phyloP scores from a whole-genome alignment of 2,797 vertebrate species.

The Limnodromus scolopaceus region DNA sequence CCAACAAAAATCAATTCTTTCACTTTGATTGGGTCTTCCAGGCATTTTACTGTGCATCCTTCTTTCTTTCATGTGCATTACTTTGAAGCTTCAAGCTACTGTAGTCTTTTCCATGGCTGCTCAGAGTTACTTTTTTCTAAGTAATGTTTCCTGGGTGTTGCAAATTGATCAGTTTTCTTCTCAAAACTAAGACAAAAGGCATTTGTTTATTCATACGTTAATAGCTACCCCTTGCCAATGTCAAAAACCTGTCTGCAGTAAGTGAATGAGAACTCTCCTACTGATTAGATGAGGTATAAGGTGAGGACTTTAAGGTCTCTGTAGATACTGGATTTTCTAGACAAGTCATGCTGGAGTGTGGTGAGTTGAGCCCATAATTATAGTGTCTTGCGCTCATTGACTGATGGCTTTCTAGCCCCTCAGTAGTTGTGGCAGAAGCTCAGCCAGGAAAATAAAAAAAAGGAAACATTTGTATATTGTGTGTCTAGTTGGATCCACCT shows the following conservation, averaged over 20 bases:
- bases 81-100: neutral
- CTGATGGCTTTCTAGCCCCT: neutral
- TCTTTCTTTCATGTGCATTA: neutral
- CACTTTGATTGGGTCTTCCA: neutral
- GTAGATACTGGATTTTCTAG: neutral
- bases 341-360: neutral
- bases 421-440: neutral
- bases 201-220: neutral
- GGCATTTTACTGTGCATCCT: neutral
- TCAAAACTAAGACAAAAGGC: neutral
- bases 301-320: neutral
- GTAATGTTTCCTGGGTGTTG: neutral
- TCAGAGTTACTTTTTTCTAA: neutral
- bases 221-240: neutral
- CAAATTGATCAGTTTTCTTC: neutral
- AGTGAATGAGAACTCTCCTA: neutral
- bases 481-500: neutral
- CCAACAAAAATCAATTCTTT: slow-evolving; percentile 18
- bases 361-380: neutral
- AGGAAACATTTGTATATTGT: neutral
- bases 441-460: neutral
- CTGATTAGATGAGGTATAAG: neutral
- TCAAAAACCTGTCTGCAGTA: neutral
- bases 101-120: neutral
- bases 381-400: neutral